Conservation (phyloP, 2,113 vertebrate species). For the Perca flavescens region DNA sequence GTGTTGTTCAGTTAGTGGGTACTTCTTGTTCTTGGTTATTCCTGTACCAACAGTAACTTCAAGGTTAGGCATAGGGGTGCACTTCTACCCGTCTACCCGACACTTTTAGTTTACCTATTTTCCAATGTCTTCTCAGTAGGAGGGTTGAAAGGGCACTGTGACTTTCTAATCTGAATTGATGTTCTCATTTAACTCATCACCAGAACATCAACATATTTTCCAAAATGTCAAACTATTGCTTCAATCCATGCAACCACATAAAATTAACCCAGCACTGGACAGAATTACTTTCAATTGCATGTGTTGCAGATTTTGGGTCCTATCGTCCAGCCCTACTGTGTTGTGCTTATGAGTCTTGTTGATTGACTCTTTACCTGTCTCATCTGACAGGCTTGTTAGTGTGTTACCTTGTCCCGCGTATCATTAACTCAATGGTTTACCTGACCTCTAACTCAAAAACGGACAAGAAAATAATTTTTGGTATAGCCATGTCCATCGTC, state of each 20-base stretch:
- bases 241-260: neutral
- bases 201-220: neutral
- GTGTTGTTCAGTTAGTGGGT: constrained; percentile 2
- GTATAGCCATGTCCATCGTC: neutral
- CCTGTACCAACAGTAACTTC: neutral
- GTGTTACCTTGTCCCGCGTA: too few relatives aligned
- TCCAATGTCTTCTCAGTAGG: neutral
- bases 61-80: neutral
- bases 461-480: neutral
- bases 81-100: neutral
- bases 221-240: neutral
- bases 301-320: too few relatives aligned
- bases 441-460: constrained; percentile 7
- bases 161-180: too few relatives aligned
- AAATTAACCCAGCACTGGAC: neutral
- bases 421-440: neutral
- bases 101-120: neutral
- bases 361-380: too few relatives aligned
- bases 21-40: neutral
- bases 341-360: neutral
- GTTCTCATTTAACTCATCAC: neutral
- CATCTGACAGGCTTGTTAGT: neutral
- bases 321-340: neutral
- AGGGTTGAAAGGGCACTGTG: neutral
- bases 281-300: neutral